Evolutionary conservation across 2,888 invertebrate genomes (phyloP).

Genomic region (Rhagium mordax): DNA sequence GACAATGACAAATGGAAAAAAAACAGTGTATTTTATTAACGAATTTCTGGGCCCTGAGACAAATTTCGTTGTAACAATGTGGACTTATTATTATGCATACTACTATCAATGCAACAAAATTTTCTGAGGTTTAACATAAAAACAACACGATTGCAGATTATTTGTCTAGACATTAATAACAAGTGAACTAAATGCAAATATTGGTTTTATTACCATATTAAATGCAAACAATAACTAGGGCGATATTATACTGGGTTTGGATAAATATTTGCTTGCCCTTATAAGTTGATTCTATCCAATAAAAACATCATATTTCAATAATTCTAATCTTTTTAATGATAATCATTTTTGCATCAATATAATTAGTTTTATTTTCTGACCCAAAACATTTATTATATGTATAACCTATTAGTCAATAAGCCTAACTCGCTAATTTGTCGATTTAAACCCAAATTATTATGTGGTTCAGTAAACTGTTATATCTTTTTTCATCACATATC

Average conservation of each 20-base stretch:
- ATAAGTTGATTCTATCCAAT: constrained; percentile 22
- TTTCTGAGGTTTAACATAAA: neutral
- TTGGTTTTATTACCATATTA: constrained; percentile 47
- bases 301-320: constrained; percentile 9
- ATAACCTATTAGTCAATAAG: too few relatives aligned
- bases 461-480: too few relatives aligned
- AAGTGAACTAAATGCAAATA: constrained; percentile 31
- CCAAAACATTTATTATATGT: neutral
- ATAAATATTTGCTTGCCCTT: constrained; percentile 40
- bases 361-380: neutral
- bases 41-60: too few relatives aligned
- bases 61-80: too few relatives aligned
- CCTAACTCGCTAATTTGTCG: too few relatives aligned
- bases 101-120: too few relatives aligned
- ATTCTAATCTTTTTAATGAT: neutral
- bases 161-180: constrained; percentile 2
- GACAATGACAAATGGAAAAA: too few relatives aligned
- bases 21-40: too few relatives aligned
- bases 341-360: neutral
- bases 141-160: neutral
- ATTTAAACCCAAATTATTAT: too few relatives aligned
- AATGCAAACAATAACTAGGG: constrained; percentile 42
- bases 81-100: too few relatives aligned
- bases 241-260: constrained; percentile 40
- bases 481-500: too few relatives aligned